Evolutionary conservation across 1,140 invertebrate genomes (phyloP).

Genomic region (Venustaconcha ellipsiformis): DNA sequence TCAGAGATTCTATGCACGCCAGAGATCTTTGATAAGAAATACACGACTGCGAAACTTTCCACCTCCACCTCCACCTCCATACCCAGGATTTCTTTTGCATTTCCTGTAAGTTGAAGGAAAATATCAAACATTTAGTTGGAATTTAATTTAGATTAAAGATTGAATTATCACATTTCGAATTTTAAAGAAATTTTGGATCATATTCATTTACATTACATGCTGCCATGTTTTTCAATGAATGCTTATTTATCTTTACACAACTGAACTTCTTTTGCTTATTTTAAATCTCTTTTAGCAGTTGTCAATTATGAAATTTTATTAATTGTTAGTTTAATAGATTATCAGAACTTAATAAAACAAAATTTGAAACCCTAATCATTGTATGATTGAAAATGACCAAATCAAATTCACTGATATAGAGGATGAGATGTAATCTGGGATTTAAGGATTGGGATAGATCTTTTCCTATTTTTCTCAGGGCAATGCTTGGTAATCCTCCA

Average conservation of each 20-base stretch:
- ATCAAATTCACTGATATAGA: too few species aligned
- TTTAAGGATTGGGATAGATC: neutral
- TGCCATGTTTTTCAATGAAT: too few species aligned
- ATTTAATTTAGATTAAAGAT: neutral
- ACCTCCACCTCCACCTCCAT: slow-evolving; percentile 66
- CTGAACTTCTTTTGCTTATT: neutral
- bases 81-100: slow-evolving; percentile 80
- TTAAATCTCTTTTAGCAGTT: neutral
- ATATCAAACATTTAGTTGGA: neutral
- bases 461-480: slow-evolving; percentile 71
- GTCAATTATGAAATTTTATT: neutral
- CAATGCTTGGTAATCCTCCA: slow-evolving; percentile 87
- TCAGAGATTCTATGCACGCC: slow-evolving; percentile 58
- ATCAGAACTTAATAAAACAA: neutral
- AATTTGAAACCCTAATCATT: neutral
- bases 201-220: too few species aligned
- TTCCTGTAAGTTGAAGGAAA: slow-evolving; percentile 78
- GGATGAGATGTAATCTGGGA: too few species aligned
- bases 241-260: too few species aligned
- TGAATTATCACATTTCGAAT: neutral
- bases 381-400: too few species aligned
- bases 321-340: neutral
- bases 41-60: slow-evolving; percentile 56
- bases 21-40: slow-evolving; percentile 51
- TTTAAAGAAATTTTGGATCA: neutral